Evolutionary conservation across 2,113 vertebrate species (phyloP).

Genomic region (Corythoichthys haematopterus): DNA sequence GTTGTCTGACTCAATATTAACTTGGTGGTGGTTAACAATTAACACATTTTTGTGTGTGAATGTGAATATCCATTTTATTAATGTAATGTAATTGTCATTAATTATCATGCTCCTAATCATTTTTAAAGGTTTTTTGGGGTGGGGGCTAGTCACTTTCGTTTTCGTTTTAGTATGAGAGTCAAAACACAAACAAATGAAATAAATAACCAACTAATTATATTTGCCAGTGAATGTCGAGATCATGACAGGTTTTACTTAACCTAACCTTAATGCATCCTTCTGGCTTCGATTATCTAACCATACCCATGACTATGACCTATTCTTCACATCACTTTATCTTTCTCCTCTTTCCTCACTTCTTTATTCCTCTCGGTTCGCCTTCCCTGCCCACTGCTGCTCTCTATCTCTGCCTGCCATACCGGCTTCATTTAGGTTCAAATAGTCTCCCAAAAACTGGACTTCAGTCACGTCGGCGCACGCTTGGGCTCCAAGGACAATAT

Average conservation of each 20-base stretch:
- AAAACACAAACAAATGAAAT: not conserved
- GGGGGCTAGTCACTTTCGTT: too few relatives aligned
- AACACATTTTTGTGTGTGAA: not conserved
- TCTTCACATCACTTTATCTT: not conserved
- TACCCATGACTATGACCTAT: conserved; percentile 29
- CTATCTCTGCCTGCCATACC: conserved; percentile 75
- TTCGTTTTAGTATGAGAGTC: too few relatives aligned
- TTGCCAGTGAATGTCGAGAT: not conserved
- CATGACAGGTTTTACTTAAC: conserved; percentile 3
- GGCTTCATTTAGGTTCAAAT: conserved; percentile 89
- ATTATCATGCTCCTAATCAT: too few relatives aligned
- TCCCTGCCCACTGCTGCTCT: not conserved
- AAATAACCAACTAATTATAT: not conserved
- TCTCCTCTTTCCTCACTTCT: not conserved
- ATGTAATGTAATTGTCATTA: too few relatives aligned
- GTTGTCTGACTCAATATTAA: not conserved
- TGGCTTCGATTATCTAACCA: conserved; percentile 41
- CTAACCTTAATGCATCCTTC: conserved; percentile 9
- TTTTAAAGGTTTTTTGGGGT: too few relatives aligned
- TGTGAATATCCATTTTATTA: not conserved
- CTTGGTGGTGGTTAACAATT: not conserved
- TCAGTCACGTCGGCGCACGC: conserved; percentile 97
- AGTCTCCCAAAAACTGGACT: conserved; percentile 98
- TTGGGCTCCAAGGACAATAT: conserved; percentile 99
- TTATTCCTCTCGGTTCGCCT: not conserved